Base-by-base conservation (phyloP, 92 coral and sea anemone genomes). In the Palythoa caribaeorum region DNA sequence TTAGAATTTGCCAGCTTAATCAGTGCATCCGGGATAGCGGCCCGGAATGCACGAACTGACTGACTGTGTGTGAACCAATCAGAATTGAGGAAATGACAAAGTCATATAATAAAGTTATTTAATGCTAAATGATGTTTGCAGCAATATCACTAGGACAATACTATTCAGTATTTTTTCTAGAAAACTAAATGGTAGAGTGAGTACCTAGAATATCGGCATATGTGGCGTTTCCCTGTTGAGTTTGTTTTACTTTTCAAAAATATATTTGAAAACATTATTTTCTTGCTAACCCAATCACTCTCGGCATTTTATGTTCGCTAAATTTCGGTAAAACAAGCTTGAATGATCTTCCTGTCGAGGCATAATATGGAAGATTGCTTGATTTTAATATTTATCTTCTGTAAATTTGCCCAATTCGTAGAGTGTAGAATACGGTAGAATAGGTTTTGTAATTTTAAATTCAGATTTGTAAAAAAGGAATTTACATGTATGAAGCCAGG, bases 391-490 rank as follows among this genome's bases (percentile, higher is more conserved):
- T 70, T 70, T 36, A 70, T 70, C 75, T 11, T 35, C 75, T 28
- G 75, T 70, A 70, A 70, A 70, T 70, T 70, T 9, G 8, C 39
- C 73, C 73, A n/a, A 36, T 9, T 35, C 16, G 44, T 70, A 70
- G 75, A 70, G 16, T 38, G 75, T 20, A 36, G 47, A 36, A 7
- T 13, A 12, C 17, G n/a, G 2, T 70, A 3, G 13, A 69, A 69
- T 69, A 5, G 70, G 36, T 70, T 70, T 70, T 68, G 75, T 70
- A 70, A 69, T 70, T 35, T 35, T 70, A 65, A 65, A 65, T 21
- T 21, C 71, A n/a, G 71, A 20, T 65, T 65, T 65, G 71, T 65
- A 65, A 70, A 70, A 70, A 70, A 35, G 75, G 75, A 36, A 70
- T 35, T 35, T 36, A 20, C 47, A 9, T 47, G 75, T 70, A 9